A percentile compares a stretch with the other conserved stretches of the same genome.
phyloP scores from a whole-genome alignment of 2,113 vertebrate genomes.

The Lipotes vexillifer region DNA sequence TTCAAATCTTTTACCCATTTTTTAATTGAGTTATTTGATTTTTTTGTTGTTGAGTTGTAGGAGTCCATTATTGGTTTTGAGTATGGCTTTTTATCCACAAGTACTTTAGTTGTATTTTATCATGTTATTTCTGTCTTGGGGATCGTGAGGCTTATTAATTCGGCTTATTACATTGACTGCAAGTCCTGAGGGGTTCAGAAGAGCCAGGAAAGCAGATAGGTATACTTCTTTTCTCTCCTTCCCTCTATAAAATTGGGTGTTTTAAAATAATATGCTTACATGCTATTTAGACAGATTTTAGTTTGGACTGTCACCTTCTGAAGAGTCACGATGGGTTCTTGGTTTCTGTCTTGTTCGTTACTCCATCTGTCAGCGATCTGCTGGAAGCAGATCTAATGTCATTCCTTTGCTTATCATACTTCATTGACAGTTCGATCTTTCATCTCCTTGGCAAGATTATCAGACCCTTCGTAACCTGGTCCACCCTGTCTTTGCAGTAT shows the following conservation, averaged over 20 bases:
- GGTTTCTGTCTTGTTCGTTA: background rate
- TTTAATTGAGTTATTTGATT: background rate
- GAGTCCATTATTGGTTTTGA: background rate
- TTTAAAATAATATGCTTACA: background rate
- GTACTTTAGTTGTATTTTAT: conserved; percentile 1
- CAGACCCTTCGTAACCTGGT: background rate
- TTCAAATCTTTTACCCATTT: background rate
- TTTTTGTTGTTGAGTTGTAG: background rate
- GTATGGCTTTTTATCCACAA: background rate
- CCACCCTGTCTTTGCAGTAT: background rate
- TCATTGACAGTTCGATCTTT: background rate
- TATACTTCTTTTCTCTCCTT: background rate
- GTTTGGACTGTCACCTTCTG: background rate
- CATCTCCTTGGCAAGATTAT: background rate
- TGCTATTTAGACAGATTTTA: background rate
- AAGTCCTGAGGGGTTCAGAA: background rate
- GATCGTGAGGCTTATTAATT: background rate
- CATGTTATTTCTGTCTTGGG: background rate
- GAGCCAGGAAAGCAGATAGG: background rate
- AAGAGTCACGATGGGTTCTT: background rate
- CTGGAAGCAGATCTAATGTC: background rate
- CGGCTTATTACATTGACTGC: background rate
- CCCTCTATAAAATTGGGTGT: background rate
- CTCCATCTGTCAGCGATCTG: background rate
- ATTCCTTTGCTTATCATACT: background rate